These are phyloP conservation scores for Andrena dorsata DNA, from an alignment of 2,888 invertebrate species.

Conservation along the genomic window DNA sequence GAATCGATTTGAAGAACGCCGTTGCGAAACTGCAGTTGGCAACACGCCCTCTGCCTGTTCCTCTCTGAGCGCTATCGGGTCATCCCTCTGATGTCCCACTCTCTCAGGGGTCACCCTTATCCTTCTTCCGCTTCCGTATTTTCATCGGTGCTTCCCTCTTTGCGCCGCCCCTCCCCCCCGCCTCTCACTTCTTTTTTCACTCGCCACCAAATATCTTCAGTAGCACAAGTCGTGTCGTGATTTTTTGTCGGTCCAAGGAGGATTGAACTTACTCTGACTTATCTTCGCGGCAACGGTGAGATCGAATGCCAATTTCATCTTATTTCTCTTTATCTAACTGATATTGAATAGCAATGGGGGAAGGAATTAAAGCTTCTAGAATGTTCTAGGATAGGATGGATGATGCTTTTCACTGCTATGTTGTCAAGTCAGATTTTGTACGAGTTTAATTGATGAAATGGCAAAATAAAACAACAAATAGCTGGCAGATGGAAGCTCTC, in stretches of 20 bases:
- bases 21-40: conserved; percentile 79
- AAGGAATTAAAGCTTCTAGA: not conserved
- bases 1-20: conserved; percentile 79
- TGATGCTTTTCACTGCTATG: too few relatives aligned
- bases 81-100: conserved; percentile 67
- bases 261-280: not conserved
- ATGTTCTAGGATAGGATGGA: not conserved
- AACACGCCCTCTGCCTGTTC: conserved; percentile 78
- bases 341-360: not conserved
- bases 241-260: conserved; percentile 1
- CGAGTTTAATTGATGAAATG: not conserved
- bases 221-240: conserved; percentile 22
- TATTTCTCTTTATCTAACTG: not conserved
- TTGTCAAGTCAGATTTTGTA: not conserved
- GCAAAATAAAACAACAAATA: not conserved
- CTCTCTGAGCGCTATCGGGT: conserved; percentile 62
- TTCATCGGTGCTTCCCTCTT: conserved; percentile 10
- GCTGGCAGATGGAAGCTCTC: too few relatives aligned
- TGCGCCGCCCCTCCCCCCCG: not conserved
- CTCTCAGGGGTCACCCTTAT: conserved; percentile 56
- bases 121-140: conserved; percentile 47
- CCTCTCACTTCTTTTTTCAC: conserved; percentile 12
- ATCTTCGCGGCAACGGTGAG: conserved; percentile 15
- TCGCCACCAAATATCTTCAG: conserved; percentile 44
- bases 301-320: conserved; percentile 18